A percentile compares a stretch with the other conserved stretches of the same genome.
phyloP scores from a whole-genome alignment of 2,888 invertebrate genomes.

The Euproctis similis region DNA sequence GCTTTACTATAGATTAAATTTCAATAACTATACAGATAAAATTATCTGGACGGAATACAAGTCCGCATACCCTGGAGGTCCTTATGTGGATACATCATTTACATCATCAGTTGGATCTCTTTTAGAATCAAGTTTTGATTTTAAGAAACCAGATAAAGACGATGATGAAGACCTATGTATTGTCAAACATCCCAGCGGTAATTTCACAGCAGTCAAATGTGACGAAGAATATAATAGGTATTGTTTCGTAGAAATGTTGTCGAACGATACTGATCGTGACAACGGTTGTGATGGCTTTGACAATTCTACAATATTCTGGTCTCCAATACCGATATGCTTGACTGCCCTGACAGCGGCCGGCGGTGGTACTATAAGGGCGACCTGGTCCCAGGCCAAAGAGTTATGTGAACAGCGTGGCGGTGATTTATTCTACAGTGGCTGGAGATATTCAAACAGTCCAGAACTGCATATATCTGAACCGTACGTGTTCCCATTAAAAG shows the following conservation, averaged over 20 bases:
- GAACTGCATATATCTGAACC: constrained; percentile 25
- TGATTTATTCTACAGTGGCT: constrained; percentile 51
- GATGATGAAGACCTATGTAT: constrained; percentile 50
- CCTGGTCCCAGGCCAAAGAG: constrained; percentile 50
- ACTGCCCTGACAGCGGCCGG: constrained; percentile 33
- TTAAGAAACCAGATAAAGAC: constrained; percentile 28
- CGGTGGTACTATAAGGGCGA: constrained; percentile 49
- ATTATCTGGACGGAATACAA: constrained; percentile 64
- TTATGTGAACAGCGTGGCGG: constrained; percentile 44
- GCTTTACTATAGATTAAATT: constrained; percentile 38
- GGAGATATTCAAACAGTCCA: constrained; percentile 56
- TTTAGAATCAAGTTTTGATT: constrained; percentile 34
- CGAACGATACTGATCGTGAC: constrained; percentile 24
- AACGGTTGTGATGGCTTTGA: constrained; percentile 38
- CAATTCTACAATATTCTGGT: constrained; percentile 40
- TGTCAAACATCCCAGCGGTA: constrained; percentile 40
- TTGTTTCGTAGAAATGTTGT: constrained; percentile 53
- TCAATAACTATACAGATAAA: constrained; percentile 30
- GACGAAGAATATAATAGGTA: constrained; percentile 51
- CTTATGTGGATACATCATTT: constrained; percentile 56
- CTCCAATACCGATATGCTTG: constrained; percentile 54
- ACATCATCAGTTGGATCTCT: constrained; percentile 40
- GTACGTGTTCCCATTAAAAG: constrained; percentile 42
- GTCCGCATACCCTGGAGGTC: constrained; percentile 56
- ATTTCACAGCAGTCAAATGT: constrained; percentile 49